A percentile compares a stretch with the other conserved stretches of the same genome.
Evolutionary conservation across 2,797 vertebrate genomes (phyloP).

Genomic region (Gila robusta): DNA sequence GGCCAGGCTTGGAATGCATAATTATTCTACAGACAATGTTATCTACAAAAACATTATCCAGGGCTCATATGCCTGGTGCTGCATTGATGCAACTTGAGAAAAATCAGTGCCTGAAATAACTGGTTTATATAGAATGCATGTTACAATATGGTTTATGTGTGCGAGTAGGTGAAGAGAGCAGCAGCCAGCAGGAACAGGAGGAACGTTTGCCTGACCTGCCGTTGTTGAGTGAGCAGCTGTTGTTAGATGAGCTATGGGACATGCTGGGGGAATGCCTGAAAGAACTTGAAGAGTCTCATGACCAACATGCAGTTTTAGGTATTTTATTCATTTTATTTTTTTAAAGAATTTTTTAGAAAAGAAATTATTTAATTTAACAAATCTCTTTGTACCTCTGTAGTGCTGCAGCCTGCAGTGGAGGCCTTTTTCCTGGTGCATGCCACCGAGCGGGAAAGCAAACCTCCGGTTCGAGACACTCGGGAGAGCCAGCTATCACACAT

Average conservation of each 20-base stretch:
- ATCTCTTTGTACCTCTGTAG: slow-evolving; percentile 67
- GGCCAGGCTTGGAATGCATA: not conserved
- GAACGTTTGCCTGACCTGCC: slow-evolving; percentile 92
- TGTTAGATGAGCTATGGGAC: slow-evolving; percentile 94
- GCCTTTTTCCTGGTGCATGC: slow-evolving; percentile 97
- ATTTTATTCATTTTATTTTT: not conserved
- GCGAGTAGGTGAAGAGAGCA: slow-evolving; percentile 79
- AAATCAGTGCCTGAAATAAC: not conserved
- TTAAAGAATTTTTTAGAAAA: not conserved
- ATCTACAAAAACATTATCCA: not conserved
- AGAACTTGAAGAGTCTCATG: slow-evolving; percentile 95
- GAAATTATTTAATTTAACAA: not conserved
- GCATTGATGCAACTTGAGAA: not conserved
- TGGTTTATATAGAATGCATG: not conserved
- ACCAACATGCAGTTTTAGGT: slow-evolving; percentile 96
- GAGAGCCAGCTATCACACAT: slow-evolving; percentile 88
- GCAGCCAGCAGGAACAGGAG: slow-evolving; percentile 83
- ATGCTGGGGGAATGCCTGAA: slow-evolving; percentile 97
- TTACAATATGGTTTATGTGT: not conserved
- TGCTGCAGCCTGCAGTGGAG: slow-evolving; percentile 94
- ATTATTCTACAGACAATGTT: not conserved
- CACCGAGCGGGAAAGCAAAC: slow-evolving; percentile 95
- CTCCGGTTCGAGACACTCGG: slow-evolving; percentile 91
- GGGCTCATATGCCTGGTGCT: not conserved
- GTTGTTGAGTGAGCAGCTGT: slow-evolving; percentile 92